Conservation (phyloP, 2,113 vertebrate species). For the Urocynchramus pylzowi region DNA sequence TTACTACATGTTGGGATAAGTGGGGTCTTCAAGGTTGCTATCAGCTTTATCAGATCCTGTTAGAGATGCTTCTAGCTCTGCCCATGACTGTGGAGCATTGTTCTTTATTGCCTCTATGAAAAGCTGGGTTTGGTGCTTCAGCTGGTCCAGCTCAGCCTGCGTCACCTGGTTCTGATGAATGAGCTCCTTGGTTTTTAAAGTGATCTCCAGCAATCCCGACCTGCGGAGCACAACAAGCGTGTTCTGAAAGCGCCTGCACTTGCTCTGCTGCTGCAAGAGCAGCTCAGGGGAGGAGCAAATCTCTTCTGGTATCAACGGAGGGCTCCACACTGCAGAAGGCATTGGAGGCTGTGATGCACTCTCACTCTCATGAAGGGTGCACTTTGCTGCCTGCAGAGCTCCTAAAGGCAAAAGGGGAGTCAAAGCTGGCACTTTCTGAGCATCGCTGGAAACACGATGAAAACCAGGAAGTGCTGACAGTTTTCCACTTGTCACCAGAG, state of each 20-base stretch:
- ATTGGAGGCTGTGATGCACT: neutral
- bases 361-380: constrained; percentile 36
- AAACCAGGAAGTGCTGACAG: constrained; percentile 9
- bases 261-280: constrained; percentile 67
- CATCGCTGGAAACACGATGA: constrained; percentile 18
- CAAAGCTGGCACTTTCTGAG: constrained; percentile 59
- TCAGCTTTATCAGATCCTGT: constrained; percentile 11
- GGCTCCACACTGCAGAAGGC: constrained; percentile 50
- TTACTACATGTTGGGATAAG: constrained; percentile 54
- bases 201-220: constrained; percentile 87
- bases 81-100: constrained; percentile 84
- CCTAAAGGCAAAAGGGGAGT: constrained; percentile 66
- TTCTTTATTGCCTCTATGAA: constrained; percentile 83
- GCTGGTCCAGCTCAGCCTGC: constrained; percentile 82
- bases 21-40: constrained; percentile 17
- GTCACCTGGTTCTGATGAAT: constrained; percentile 89
- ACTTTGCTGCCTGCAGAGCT: constrained; percentile 57
- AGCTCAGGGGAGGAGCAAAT: constrained; percentile 59
- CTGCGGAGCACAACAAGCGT: constrained; percentile 85
- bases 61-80: constrained; percentile 81
- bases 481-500: constrained; percentile 56
- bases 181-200: constrained; percentile 91
- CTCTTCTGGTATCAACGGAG: constrained; percentile 47
- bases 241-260: constrained; percentile 85
- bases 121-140: constrained; percentile 85